These are phyloP conservation scores for Limonius californicus DNA, from an alignment of 1,140 invertebrate genomes.

Conservation along the genomic window DNA sequence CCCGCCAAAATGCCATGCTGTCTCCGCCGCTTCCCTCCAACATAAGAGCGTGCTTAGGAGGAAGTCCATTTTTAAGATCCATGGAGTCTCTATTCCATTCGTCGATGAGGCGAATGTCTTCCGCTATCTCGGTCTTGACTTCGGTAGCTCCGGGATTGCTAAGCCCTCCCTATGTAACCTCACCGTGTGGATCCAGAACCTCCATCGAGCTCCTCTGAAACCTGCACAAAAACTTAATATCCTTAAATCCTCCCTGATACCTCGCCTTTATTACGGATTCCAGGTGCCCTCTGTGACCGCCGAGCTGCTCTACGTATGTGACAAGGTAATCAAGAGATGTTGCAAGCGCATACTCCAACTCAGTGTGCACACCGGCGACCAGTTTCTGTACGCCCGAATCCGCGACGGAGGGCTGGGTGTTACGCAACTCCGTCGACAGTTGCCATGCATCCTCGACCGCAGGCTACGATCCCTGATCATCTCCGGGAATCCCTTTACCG, in stretches of 20 bases:
- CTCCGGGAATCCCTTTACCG: background rate
- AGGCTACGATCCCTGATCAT: background rate
- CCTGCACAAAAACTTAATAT: slow-evolving; percentile 35
- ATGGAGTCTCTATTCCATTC: slow-evolving; percentile 14
- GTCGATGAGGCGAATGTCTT: slow-evolving; percentile 19
- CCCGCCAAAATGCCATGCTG: slow-evolving; percentile 36
- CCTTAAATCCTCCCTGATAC: slow-evolving; percentile 22
- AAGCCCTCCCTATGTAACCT: slow-evolving; percentile 23
- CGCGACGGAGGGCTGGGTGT: slow-evolving; percentile 34
- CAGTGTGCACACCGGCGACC: slow-evolving; percentile 18
- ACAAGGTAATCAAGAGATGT: slow-evolving; percentile 22
- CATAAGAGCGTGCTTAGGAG: slow-evolving; percentile 19
- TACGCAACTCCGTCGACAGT: background rate
- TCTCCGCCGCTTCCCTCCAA: slow-evolving; percentile 35
- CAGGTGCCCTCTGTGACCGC: slow-evolving; percentile 25
- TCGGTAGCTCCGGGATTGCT: slow-evolving; percentile 20
- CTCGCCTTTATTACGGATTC: slow-evolving; percentile 22
- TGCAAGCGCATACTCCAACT: slow-evolving; percentile 27
- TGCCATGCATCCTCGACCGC: slow-evolving; percentile 7
- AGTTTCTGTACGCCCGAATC: slow-evolving; percentile 23
- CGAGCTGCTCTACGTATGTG: slow-evolving; percentile 14
- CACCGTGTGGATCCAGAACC: slow-evolving; percentile 16
- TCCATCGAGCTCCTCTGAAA: slow-evolving; percentile 34
- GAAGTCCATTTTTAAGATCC: slow-evolving; percentile 19
- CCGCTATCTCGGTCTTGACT: slow-evolving; percentile 28